phyloP scores from a whole-genome alignment of 2,113 vertebrate species.

The Alectura lathami region DNA sequence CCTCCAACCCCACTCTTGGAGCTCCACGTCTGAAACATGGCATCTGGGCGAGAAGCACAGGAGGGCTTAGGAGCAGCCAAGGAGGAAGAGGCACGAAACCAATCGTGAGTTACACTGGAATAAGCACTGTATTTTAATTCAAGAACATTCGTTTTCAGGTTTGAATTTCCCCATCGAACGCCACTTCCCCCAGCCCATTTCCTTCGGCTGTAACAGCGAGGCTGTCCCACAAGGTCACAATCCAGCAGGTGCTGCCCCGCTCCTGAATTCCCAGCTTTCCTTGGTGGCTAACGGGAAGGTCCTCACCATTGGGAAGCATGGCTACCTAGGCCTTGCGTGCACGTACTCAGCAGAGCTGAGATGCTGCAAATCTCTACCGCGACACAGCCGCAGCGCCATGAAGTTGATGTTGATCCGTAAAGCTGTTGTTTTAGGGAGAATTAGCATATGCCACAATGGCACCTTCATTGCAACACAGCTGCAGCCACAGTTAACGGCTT shows the following conservation, averaged over 20 bases:
- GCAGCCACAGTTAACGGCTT: not conserved
- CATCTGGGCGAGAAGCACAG: not conserved
- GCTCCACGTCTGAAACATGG: not conserved
- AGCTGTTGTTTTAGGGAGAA: not conserved
- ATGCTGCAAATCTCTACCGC: accelerated
- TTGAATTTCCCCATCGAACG: not conserved
- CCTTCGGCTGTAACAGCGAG: not conserved
- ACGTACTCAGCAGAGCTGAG: not conserved
- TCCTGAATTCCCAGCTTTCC: not conserved
- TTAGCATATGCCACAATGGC: not conserved
- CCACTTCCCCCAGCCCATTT: not conserved
- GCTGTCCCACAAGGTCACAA: not conserved
- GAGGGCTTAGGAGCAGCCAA: not conserved
- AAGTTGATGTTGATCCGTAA: not conserved
- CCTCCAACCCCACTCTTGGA: not conserved
- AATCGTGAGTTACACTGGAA: not conserved
- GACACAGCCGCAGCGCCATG: not conserved
- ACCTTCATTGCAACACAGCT: not conserved
- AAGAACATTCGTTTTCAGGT: not conserved
- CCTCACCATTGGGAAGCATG: not conserved
- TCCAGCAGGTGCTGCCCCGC: not conserved
- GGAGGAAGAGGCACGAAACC: not conserved
- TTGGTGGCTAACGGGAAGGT: not conserved
- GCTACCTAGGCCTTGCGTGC: not conserved
- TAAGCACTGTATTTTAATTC: not conserved